Base-by-base conservation (phyloP, 1,140 invertebrate species). In the Neodiprion pinetum region DNA sequence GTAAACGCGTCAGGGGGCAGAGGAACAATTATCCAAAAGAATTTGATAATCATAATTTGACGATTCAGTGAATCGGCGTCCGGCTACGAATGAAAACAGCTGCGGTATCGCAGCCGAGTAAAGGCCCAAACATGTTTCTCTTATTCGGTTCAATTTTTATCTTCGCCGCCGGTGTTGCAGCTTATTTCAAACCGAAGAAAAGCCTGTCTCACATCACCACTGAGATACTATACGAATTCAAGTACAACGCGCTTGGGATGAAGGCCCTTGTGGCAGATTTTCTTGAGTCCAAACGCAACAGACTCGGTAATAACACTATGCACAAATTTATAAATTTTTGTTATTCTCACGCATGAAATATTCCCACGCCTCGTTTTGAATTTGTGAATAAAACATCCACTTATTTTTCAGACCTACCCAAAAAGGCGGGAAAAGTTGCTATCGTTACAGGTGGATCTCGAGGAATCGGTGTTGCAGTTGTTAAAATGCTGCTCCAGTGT, bases 361-460 rank as follows among this genome's bases (percentile, higher is more conserved):
- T 48, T 76, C 7, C 14, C n/a, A 21, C n/a, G 68, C 50, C 40
- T 17, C 71, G 48, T n/a, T 72, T 67, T 28, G 48, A 14, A 28
- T 48, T 53, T 69, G 65, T 75, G 12, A 72, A 48, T 21, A 72
- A 53, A 48, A 71, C n/a, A 67, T 1, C 9, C 10, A 28, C 8
- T 82, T 78, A 77, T 50, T 81, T 87, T 88, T 53, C 79, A 93
- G 92, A 90, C 77, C 84, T 93, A 72, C 87, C 89, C 17, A 84
- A 86, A 61, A 90, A 90, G 86, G 85, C 85, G 47, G 93, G 92
- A 65, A 91, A 92, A 88, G 89, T 96, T 67, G 96, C 95, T 66
- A 92, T 98, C 76, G 92, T 98, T 66, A 98, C 96, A 9, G 97
- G 96, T 73, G 96, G 96, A 11, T 93, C 94, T 47, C 88, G 94